These are phyloP conservation scores for Rana temporaria DNA, from an alignment of 2,113 vertebrate species.

Conservation along the genomic window DNA sequence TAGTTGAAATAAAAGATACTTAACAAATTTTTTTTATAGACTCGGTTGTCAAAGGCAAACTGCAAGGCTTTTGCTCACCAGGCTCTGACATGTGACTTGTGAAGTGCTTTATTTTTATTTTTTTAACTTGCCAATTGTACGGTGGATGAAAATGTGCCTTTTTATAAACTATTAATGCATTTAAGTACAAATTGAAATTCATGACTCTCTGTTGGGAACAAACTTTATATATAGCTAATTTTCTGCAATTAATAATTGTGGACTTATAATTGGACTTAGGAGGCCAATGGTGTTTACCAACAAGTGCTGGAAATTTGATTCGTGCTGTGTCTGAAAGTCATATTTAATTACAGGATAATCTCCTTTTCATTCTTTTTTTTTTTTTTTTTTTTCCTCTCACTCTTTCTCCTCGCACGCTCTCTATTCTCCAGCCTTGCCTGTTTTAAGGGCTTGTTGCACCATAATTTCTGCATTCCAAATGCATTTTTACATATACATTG, in stretches of 20 bases:
- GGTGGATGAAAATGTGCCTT: slow-evolving; percentile 57
- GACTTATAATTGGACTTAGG: not conserved
- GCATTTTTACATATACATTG: too few relatives aligned
- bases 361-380: not conserved
- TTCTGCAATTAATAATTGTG: not conserved
- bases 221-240: slow-evolving; percentile 39
- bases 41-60: slow-evolving; percentile 52
- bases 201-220: not conserved
- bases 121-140: slow-evolving; percentile 47
- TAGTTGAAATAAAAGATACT: slow-evolving; percentile 1
- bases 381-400: not conserved
- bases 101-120: slow-evolving; percentile 45
- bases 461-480: too few relatives aligned
- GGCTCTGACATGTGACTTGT: slow-evolving; percentile 23
- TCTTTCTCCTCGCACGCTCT: too few relatives aligned
- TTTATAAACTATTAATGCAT: slow-evolving; percentile 58
- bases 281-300: slow-evolving; percentile 26
- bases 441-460: too few relatives aligned
- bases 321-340: not conserved
- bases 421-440: too few relatives aligned
- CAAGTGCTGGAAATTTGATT: not conserved
- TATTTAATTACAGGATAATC: not conserved
- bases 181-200: slow-evolving; percentile 40
- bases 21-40: slow-evolving; percentile 55
- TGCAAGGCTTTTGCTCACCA: slow-evolving; percentile 50